phyloP scores from a whole-genome alignment of 2,113 vertebrate genomes.

The Tringa solitaria region DNA sequence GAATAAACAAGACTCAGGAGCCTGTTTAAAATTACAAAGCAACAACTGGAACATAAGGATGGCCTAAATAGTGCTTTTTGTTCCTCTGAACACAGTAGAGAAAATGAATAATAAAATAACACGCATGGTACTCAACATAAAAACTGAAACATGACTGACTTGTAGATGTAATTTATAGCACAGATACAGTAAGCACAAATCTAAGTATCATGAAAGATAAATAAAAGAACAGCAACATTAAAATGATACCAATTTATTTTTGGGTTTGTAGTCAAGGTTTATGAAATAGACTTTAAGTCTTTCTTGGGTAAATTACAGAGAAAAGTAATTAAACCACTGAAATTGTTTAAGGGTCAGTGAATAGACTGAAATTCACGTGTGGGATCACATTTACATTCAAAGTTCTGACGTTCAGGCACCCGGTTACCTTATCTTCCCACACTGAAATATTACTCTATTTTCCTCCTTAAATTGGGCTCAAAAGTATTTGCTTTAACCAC shows the following conservation, averaged over 20 bases:
- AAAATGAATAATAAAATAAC: neutral
- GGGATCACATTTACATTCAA: neutral
- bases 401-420: neutral
- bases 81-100: neutral
- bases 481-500: neutral
- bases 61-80: neutral
- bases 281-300: neutral
- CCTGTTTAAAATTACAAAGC: slow-evolving; percentile 18
- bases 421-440: neutral
- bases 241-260: neutral
- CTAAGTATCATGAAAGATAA: neutral
- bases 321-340: neutral
- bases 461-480: neutral
- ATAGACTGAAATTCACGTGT: neutral
- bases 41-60: neutral
- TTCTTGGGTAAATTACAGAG: neutral
- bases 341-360: neutral
- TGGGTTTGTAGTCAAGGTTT: neutral
- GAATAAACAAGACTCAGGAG: neutral
- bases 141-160: neutral
- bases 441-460: neutral
- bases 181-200: neutral
- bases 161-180: neutral
- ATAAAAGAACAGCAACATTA: neutral
- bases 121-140: neutral